Percentiles rank a stretch among this genome's conserved stretches.
Evolutionary conservation across 2,113 vertebrate species (phyloP).

Genomic region (Pyxicephalus adspersus): DNA sequence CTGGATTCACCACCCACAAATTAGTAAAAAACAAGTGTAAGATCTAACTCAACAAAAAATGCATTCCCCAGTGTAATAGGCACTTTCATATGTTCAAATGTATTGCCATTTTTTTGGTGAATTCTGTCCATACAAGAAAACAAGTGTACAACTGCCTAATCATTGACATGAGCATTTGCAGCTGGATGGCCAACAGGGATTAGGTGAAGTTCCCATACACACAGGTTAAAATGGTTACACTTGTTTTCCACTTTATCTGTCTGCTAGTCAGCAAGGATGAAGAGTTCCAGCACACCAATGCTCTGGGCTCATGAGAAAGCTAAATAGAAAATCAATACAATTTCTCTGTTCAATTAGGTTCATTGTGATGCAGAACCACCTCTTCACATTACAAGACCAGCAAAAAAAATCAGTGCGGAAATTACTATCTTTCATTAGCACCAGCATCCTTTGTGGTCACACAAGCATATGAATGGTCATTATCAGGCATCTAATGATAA

Average conservation of each 20-base stretch:
- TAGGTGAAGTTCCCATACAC: constrained; percentile 35
- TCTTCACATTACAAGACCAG: constrained; percentile 20
- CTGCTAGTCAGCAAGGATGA: constrained; percentile 47
- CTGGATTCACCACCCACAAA: too few relatives aligned
- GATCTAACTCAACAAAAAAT: too few relatives aligned
- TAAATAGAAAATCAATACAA: constrained; percentile 45
- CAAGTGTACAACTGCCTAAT: background rate
- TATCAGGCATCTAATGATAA: background rate
- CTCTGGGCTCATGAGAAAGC: constrained; percentile 22
- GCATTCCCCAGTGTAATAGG: too few relatives aligned
- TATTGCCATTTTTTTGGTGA: background rate
- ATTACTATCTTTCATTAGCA: constrained; percentile 36
- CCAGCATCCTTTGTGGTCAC: background rate
- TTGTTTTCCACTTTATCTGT: constrained; percentile 52
- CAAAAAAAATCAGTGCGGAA: constrained; percentile 40
- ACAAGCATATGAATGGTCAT: background rate
- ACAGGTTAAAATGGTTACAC: constrained; percentile 48
- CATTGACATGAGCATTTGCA: constrained; percentile 15
- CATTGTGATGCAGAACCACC: constrained; percentile 49
- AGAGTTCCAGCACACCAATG: constrained; percentile 22
- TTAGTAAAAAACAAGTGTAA: too few relatives aligned
- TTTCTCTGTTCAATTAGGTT: constrained; percentile 52
- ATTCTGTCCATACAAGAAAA: background rate
- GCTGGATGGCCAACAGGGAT: constrained; percentile 9
- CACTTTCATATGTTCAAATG: too few relatives aligned